Conservation (phyloP, 2,888 invertebrate genomes). For the Nephrotoma appendiculata region DNA sequence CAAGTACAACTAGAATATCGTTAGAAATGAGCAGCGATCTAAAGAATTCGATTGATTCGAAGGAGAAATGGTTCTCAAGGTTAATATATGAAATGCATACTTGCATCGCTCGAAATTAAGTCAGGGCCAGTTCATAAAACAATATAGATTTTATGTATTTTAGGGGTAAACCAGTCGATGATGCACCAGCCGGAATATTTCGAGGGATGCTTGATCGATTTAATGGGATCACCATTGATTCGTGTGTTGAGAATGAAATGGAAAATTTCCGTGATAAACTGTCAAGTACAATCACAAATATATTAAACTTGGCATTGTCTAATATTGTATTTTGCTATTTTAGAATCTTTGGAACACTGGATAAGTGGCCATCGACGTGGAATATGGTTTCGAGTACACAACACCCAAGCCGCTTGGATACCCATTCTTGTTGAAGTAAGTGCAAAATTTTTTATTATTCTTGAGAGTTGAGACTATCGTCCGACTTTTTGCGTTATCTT, state of each 20-base stretch:
- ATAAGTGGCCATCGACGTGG: conserved; percentile 44
- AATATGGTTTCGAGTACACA: conserved; percentile 68
- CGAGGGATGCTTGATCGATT: conserved; percentile 45
- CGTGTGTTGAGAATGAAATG: conserved; percentile 39
- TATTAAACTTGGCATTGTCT: conserved; percentile 9
- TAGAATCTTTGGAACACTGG: conserved; percentile 62
- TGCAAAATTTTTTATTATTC: conserved; percentile 5
- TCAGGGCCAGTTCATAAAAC: neutral
- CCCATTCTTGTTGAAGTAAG: conserved; percentile 55
- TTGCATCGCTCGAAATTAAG: neutral
- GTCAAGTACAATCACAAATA: conserved; percentile 34
- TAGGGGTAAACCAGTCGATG: conserved; percentile 18
- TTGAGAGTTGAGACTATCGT: neutral
- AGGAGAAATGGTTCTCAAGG: neutral
- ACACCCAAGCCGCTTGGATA: conserved; percentile 56
- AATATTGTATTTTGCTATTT: conserved; percentile 21
- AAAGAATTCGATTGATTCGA: neutral
- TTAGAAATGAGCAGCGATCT: neutral
- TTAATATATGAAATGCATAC: neutral
- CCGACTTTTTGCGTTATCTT: neutral
- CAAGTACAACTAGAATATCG: too few species aligned
- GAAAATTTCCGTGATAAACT: conserved; percentile 39
- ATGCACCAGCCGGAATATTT: conserved; percentile 29
- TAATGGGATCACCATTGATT: conserved; percentile 58
- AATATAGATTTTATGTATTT: neutral